Percentiles rank a stretch among this genome's conserved stretches.
phyloP scores from a whole-genome alignment of 2,888 invertebrate genomes.

The Polyploca ridens region DNA sequence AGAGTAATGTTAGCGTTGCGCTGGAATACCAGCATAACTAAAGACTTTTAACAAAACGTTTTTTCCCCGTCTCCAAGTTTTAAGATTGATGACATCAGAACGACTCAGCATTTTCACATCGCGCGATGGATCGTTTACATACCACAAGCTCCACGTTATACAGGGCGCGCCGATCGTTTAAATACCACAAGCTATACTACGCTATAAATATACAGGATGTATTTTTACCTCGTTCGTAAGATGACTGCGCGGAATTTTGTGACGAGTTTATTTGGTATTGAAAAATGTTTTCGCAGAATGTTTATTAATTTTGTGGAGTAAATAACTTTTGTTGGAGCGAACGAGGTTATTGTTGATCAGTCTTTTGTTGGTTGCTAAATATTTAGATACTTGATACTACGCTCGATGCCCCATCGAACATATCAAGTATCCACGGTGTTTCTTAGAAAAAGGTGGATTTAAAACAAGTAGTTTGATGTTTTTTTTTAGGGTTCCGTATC shows the following conservation, averaged over 20 bases:
- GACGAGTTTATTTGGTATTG: background rate
- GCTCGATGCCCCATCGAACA: no score
- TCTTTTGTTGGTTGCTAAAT: background rate
- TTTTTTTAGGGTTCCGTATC: no score
- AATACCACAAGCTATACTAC: background rate
- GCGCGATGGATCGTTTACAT: background rate
- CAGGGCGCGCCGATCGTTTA: background rate
- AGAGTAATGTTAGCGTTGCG: background rate
- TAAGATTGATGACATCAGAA: background rate
- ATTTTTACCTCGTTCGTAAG: constrained; percentile 4
- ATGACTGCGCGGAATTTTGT: background rate
- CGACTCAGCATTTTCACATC: background rate
- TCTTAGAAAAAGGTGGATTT: no score
- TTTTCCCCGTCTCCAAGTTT: constrained; percentile 3
- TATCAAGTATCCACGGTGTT: no score
- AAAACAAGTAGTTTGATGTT: no score
- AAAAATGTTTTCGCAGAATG: background rate
- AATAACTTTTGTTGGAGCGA: background rate
- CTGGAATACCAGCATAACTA: background rate
- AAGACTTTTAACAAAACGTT: background rate
- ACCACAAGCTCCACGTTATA: background rate
- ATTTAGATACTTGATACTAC: background rate
- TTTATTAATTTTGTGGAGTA: background rate
- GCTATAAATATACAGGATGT: background rate
- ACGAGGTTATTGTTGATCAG: background rate